Percentiles rank a stretch among this genome's conserved stretches.
Conservation (phyloP, 1,140 invertebrate species). For the Hydropsyche tenuis region DNA sequence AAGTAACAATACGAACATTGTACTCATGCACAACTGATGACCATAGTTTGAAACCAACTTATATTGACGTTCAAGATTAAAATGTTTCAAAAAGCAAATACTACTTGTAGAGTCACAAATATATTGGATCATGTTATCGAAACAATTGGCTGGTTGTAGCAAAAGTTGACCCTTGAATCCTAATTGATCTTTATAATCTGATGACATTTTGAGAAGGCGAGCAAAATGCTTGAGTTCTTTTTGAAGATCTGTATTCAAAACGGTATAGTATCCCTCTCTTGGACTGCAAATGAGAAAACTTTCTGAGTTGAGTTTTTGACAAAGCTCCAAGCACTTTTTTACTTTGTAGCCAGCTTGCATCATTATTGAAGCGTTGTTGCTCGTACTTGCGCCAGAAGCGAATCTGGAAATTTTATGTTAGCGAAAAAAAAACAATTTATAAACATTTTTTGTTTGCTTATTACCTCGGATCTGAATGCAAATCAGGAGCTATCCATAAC, state of each 20-base stretch:
- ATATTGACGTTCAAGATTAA: slow-evolving; percentile 67
- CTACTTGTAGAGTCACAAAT: slow-evolving; percentile 71
- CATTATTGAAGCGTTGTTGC: slow-evolving; percentile 65
- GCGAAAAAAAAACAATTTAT: background rate
- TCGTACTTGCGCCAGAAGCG: slow-evolving; percentile 67
- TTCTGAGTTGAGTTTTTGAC: slow-evolving; percentile 67
- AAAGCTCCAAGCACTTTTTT: slow-evolving; percentile 70
- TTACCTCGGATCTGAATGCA: slow-evolving; percentile 67
- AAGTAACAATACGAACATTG: slow-evolving; percentile 55
- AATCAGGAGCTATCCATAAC: slow-evolving; percentile 69
- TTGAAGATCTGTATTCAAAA: slow-evolving; percentile 67
- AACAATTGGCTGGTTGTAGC: slow-evolving; percentile 55
- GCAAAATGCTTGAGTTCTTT: slow-evolving; percentile 69
- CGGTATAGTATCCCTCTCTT: slow-evolving; percentile 67
- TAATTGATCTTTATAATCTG: slow-evolving; percentile 70
- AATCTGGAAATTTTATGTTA: slow-evolving; percentile 54
- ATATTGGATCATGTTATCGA: slow-evolving; percentile 56
- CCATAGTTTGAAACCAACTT: slow-evolving; percentile 70
- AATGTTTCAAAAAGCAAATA: slow-evolving; percentile 69
- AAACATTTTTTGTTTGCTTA: background rate
- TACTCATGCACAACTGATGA: slow-evolving; percentile 63
- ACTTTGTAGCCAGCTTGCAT: slow-evolving; percentile 68
- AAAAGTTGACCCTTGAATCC: slow-evolving; percentile 70
- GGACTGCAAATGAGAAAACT: slow-evolving; percentile 70
- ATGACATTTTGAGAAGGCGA: slow-evolving; percentile 67